Evolutionary conservation across 2,113 vertebrate species (phyloP).

Genomic region (Brevimyrus niger): DNA sequence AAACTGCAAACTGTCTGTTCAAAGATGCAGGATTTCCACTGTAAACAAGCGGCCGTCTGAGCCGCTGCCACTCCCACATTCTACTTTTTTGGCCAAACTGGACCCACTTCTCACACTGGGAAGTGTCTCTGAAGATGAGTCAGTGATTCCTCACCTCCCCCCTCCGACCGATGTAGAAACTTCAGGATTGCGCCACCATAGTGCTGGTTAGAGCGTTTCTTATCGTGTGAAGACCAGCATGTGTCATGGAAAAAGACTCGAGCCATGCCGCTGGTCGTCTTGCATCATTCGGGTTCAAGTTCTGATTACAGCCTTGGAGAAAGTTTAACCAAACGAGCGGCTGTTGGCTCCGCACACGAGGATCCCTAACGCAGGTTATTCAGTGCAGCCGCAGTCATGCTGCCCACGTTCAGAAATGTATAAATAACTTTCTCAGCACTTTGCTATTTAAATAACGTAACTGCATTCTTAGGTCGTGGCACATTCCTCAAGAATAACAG

Average conservation of each 20-base stretch:
- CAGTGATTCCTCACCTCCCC: neutral
- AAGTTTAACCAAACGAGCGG: neutral
- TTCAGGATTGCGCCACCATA: neutral
- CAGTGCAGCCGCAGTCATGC: neutral
- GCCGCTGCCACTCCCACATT: neutral
- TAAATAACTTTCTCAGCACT: neutral
- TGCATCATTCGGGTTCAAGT: neutral
- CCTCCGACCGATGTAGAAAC: neutral
- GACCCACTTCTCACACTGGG: neutral
- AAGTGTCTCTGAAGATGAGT: neutral
- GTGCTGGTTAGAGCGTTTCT: neutral
- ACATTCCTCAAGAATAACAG: neutral
- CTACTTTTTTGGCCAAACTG: neutral
- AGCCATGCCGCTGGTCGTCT: neutral
- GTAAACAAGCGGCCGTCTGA: neutral
- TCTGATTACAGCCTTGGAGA: neutral
- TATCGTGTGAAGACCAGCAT: neutral
- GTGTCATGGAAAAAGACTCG: neutral
- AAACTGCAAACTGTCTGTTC: neutral
- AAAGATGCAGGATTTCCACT: neutral
- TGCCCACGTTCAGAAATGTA: neutral
- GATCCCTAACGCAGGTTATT: neutral
- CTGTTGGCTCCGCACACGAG: neutral
- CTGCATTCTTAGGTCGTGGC: neutral
- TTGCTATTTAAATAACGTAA: neutral